Percentiles rank a stretch among this genome's conserved stretches.
These are phyloP conservation scores for Cheirogaleus medius DNA, from an alignment of 2,113 vertebrate genomes.

Conservation along the genomic window DNA sequence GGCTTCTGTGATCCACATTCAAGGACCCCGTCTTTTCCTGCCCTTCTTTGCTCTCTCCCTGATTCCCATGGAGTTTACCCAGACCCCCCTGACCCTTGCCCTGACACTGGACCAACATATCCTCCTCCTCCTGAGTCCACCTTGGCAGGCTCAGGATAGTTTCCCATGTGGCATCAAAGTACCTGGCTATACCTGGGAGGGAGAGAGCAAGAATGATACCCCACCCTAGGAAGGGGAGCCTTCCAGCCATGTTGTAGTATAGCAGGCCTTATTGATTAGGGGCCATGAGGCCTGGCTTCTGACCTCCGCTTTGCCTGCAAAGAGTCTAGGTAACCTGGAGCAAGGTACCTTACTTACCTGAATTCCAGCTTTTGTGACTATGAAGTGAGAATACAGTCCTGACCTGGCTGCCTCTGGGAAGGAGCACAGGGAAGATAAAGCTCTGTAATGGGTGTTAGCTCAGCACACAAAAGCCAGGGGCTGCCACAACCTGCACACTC, in stretches of 20 bases:
- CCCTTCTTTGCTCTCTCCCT: not conserved
- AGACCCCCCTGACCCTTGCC: not conserved
- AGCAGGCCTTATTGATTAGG: not conserved
- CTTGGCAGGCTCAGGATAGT: not conserved
- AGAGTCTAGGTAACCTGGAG: not conserved
- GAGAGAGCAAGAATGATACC: not conserved
- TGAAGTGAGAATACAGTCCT: not conserved
- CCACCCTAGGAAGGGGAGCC: not conserved
- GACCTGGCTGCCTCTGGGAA: not conserved
- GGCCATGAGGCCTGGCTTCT: not conserved
- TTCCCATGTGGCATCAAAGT: not conserved
- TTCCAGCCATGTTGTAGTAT: not conserved
- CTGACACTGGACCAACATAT: not conserved
- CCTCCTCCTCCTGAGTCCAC: not conserved
- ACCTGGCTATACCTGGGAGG: not conserved
- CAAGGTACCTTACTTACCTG: not conserved
- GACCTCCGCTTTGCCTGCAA: not conserved
- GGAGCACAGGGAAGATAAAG: not conserved
- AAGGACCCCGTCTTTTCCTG: not conserved
- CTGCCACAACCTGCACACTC: not conserved
- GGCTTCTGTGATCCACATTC: not conserved
- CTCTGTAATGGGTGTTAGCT: not conserved
- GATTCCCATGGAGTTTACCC: not conserved
- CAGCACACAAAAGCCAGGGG: not conserved
- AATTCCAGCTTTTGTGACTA: not conserved